These are phyloP conservation scores for Cephalopachus bancanus DNA, from an alignment of 2,797 vertebrate genomes.

Conservation along the genomic window DNA sequence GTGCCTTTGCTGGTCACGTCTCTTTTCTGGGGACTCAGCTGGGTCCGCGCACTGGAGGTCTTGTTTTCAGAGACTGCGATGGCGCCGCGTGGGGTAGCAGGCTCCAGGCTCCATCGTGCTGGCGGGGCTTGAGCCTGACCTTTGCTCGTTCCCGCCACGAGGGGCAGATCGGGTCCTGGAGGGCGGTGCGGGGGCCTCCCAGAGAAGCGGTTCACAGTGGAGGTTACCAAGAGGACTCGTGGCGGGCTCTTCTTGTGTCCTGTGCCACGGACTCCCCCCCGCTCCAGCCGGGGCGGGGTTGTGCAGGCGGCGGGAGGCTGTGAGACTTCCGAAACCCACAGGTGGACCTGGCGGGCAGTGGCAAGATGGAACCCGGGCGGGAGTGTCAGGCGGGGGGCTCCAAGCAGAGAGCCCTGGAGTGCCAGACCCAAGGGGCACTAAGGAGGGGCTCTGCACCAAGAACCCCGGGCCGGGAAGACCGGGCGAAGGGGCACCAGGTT, in stretches of 20 bases:
- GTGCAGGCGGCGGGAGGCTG: background rate
- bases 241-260: no score
- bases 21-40: background rate
- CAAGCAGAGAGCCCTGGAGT: background rate
- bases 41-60: background rate
- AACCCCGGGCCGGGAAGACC: background rate
- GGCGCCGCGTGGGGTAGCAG: no score
- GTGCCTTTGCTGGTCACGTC: no score
- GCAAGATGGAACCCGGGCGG: background rate
- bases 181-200: background rate
- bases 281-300: rapidly evolving
- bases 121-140: no score
- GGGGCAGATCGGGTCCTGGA: background rate
- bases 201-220: background rate
- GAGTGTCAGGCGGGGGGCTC: background rate
- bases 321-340: background rate
- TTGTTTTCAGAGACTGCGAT: background rate
- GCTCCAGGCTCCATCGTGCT: no score
- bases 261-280: background rate
- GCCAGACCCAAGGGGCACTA: background rate
- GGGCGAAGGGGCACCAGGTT: background rate
- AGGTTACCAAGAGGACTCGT: background rate
- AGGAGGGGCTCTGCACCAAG: no score
- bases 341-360: no score
- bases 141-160: no score